Conservation (phyloP, 2,888 invertebrate genomes). For the Acronicta psi region DNA sequence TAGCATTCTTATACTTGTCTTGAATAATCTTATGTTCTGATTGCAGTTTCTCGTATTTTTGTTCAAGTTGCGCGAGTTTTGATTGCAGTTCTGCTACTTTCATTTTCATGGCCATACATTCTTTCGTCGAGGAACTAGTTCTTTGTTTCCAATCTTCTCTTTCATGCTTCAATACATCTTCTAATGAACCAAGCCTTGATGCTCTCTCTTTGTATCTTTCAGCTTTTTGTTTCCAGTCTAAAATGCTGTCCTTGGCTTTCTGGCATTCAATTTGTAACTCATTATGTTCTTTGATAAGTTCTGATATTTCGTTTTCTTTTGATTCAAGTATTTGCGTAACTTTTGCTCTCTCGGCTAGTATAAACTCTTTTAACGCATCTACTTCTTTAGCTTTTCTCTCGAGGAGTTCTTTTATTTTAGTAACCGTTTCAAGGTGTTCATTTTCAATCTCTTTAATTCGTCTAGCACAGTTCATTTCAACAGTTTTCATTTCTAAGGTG, state of each 20-base stretch:
- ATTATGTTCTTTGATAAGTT: constrained; percentile 82
- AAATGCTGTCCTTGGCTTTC: constrained; percentile 72
- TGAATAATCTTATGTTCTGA: constrained; percentile 84
- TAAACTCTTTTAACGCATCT: constrained; percentile 85
- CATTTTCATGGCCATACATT: constrained; percentile 78
- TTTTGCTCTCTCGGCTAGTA: constrained; percentile 84
- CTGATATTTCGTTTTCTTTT: constrained; percentile 86
- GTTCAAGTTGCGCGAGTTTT: constrained; percentile 80
- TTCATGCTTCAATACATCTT: constrained; percentile 75
- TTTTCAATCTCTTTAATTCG: constrained; percentile 86
- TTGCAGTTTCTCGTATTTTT: constrained; percentile 72
- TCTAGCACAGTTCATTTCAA: constrained; percentile 87
- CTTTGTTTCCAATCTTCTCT: constrained; percentile 79
- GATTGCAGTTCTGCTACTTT: constrained; percentile 81
- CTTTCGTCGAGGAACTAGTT: constrained; percentile 69
- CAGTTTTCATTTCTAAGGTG: constrained; percentile 89
- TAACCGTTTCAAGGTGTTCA: constrained; percentile 80
- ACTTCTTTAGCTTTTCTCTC: constrained; percentile 88
- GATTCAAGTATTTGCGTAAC: constrained; percentile 85
- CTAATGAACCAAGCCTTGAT: constrained; percentile 74
- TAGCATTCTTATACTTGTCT: constrained; percentile 90
- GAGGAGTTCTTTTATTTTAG: constrained; percentile 83
- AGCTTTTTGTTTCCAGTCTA: constrained; percentile 77
- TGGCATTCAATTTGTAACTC: constrained; percentile 76
- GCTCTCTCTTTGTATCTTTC: constrained; percentile 80